These are phyloP conservation scores for Chaetops frenatus DNA, from an alignment of 2,113 vertebrate genomes.

Conservation along the genomic window DNA sequence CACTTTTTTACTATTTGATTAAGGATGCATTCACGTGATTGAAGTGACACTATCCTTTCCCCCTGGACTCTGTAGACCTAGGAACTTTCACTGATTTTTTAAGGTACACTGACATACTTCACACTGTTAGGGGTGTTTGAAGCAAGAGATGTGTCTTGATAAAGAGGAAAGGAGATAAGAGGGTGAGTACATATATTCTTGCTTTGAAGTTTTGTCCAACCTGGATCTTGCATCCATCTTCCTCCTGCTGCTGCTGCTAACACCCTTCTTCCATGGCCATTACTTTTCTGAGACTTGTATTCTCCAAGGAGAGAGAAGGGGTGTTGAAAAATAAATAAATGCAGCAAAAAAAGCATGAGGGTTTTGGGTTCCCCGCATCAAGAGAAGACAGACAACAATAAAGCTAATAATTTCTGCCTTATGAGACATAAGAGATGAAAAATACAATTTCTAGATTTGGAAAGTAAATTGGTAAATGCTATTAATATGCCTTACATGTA, in stretches of 20 bases:
- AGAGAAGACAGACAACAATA: neutral
- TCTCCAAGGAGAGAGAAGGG: neutral
- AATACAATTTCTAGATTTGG: neutral
- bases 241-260: neutral
- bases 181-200: neutral
- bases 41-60: neutral
- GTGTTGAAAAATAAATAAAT: neutral
- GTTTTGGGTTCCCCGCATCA: neutral
- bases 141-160: neutral
- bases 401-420: neutral
- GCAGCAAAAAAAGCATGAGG: neutral
- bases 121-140: neutral
- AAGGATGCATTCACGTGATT: neutral
- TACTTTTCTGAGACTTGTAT: neutral
- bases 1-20: neutral
- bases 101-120: neutral
- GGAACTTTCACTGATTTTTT: neutral
- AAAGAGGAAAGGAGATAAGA: neutral
- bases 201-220: neutral
- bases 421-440: neutral
- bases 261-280: neutral
- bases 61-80: neutral
- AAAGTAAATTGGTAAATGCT: neutral
- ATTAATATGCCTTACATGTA: neutral
- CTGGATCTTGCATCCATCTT: neutral